phyloP scores from a whole-genome alignment of 2,797 vertebrate genomes.

The Phoeniculus purpureus region DNA sequence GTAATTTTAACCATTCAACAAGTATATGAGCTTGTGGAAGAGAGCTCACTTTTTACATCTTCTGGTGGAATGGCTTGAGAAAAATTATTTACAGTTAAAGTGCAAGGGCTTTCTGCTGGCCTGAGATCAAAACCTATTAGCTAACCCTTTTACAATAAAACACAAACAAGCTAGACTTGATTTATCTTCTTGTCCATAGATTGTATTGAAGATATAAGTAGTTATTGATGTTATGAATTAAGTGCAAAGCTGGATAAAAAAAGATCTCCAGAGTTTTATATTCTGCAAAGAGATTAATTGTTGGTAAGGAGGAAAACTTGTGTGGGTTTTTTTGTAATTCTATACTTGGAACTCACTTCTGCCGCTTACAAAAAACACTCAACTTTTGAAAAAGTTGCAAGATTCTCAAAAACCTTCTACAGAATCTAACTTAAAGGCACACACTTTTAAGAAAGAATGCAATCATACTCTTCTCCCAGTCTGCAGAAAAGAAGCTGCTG shows the following conservation, averaged over 20 bases:
- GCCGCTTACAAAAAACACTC: neutral
- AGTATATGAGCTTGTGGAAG: neutral
- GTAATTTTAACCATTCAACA: neutral
- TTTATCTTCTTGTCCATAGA: conserved; percentile 2
- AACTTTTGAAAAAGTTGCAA: neutral
- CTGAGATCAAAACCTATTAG: conserved; percentile 32
- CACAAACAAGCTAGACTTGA: conserved; percentile 5
- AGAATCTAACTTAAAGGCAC: neutral
- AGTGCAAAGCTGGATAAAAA: neutral
- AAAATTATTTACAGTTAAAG: conserved; percentile 35
- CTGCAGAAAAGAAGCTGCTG: neutral
- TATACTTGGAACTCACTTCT: neutral
- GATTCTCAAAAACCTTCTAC: neutral
- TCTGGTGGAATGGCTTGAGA: neutral
- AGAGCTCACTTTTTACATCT: neutral
- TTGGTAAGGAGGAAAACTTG: neutral
- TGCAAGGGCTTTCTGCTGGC: conserved; percentile 16
- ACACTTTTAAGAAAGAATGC: neutral
- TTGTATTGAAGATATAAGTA: conserved; percentile 24
- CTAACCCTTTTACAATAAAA: conserved; percentile 34
- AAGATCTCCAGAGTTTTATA: neutral
- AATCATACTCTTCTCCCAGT: neutral
- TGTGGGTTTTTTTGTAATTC: neutral
- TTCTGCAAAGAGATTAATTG: neutral
- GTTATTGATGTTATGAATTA: conserved; percentile 2